These are phyloP conservation scores for Talpa occidentalis DNA, from an alignment of 2,113 vertebrate species.

Conservation along the genomic window DNA sequence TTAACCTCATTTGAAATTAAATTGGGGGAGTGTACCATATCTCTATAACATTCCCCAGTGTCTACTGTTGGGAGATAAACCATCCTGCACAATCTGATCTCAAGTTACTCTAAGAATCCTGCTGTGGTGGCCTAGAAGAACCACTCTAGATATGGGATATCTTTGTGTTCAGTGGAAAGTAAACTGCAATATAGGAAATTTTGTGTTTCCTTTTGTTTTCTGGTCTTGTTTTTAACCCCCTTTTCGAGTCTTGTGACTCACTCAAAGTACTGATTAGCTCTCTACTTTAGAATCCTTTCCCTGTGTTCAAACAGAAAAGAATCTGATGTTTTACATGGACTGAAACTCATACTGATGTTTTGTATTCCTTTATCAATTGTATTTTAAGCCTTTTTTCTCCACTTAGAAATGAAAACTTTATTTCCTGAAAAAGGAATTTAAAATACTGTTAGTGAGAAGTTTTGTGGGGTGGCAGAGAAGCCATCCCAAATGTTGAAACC, in stretches of 20 bases:
- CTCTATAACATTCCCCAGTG: neutral
- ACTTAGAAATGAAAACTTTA: conserved; percentile 54
- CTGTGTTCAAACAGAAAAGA: neutral
- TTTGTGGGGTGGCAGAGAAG: neutral
- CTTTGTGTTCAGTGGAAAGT: neutral
- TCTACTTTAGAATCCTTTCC: conserved; percentile 11
- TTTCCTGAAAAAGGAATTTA: neutral
- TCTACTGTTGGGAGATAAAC: neutral
- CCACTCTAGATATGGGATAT: neutral
- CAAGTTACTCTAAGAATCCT: neutral
- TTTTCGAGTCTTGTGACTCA: neutral
- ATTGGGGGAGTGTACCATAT: neutral
- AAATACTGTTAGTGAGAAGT: neutral
- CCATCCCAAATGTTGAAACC: conserved; percentile 7
- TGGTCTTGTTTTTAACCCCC: neutral
- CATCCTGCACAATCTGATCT: neutral
- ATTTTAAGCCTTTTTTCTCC: conserved; percentile 26
- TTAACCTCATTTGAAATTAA: neutral
- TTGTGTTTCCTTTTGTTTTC: conserved; percentile 14
- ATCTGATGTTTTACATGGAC: neutral
- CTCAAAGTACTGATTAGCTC: neutral
- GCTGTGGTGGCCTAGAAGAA: neutral
- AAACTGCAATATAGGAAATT: neutral
- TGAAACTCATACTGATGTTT: conserved; percentile 18
- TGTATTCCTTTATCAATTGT: neutral